Percentiles rank a stretch among this genome's conserved stretches.
phyloP scores from a whole-genome alignment of 1,140 invertebrate genomes.

The Battus philenor region DNA sequence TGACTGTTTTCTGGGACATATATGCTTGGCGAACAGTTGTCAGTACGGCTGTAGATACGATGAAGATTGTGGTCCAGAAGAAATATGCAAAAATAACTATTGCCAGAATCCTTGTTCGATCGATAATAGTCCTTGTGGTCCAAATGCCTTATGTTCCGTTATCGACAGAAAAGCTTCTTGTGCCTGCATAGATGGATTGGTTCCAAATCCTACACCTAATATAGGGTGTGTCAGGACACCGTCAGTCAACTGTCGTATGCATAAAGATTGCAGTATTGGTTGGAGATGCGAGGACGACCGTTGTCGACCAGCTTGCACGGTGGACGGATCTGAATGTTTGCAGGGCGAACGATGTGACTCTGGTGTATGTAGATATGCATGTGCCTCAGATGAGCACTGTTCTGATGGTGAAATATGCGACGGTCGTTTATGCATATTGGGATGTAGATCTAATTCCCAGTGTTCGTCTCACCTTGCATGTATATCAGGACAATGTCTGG shows the following conservation, averaged over 20 bases:
- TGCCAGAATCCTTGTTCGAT: slow-evolving; percentile 86
- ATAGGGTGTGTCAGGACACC: slow-evolving; percentile 89
- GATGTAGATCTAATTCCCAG: slow-evolving; percentile 88
- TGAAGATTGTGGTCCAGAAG: slow-evolving; percentile 89
- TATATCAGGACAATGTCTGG: slow-evolving; percentile 84
- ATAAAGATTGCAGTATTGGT: slow-evolving; percentile 82
- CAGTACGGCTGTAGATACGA: slow-evolving; percentile 90
- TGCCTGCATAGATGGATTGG: slow-evolving; percentile 85
- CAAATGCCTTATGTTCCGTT: slow-evolving; percentile 88
- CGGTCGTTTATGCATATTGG: slow-evolving; percentile 83
- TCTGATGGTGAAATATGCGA: slow-evolving; percentile 90
- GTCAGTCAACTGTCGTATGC: slow-evolving; percentile 81
- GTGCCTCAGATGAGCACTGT: slow-evolving; percentile 85
- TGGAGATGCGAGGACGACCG: slow-evolving; percentile 83
- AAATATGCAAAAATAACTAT: slow-evolving; percentile 86
- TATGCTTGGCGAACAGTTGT: slow-evolving; percentile 90
- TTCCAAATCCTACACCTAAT: slow-evolving; percentile 89
- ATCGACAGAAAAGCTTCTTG: slow-evolving; percentile 89
- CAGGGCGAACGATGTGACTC: slow-evolving; percentile 87
- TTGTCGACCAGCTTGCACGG: slow-evolving; percentile 86
- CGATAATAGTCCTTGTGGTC: slow-evolving; percentile 84
- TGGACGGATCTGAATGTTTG: slow-evolving; percentile 84
- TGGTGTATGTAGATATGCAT: slow-evolving; percentile 85
- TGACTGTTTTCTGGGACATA: slow-evolving; percentile 93
- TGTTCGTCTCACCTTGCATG: slow-evolving; percentile 84